phyloP scores from a whole-genome alignment of 2,113 vertebrate species.

The Xenopus laevis region DNA sequence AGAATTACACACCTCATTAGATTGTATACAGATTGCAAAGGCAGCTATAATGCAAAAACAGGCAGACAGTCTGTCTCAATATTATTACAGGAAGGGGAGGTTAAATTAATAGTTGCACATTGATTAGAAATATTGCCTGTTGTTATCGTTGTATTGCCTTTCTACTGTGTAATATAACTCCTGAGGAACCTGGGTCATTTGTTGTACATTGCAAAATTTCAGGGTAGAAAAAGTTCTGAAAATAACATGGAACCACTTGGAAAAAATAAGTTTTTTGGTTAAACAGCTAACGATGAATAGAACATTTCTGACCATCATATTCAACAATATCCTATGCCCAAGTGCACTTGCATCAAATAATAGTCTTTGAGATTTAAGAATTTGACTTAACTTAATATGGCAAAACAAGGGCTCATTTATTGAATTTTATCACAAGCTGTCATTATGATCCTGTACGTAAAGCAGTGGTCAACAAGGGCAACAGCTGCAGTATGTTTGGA shows the following conservation, averaged over 20 bases:
- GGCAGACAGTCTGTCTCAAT: slow-evolving; percentile 98
- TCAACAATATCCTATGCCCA: background rate
- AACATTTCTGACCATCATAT: too few relatives aligned
- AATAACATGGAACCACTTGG: background rate
- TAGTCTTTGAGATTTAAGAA: background rate
- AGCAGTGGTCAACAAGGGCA: slow-evolving; percentile 7
- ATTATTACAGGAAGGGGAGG: slow-evolving; percentile 99
- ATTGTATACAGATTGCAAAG: slow-evolving; percentile 83
- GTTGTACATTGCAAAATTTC: slow-evolving; percentile 54
- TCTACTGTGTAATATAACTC: slow-evolving; percentile 84
- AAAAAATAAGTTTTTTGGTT: background rate
- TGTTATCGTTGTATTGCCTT: slow-evolving; percentile 91
- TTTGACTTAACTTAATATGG: background rate
- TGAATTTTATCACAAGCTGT: slow-evolving; percentile 10
- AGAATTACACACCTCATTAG: slow-evolving; percentile 79
- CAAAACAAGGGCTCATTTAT: background rate
- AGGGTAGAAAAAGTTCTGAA: slow-evolving; percentile 49
- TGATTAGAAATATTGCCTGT: slow-evolving; percentile 88
- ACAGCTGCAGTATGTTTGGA: background rate
- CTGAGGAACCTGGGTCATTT: slow-evolving; percentile 66
- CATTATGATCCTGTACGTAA: slow-evolving; percentile 3
- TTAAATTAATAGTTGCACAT: slow-evolving; percentile 98
- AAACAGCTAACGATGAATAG: background rate
- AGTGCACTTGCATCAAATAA: background rate
- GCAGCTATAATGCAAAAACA: slow-evolving; percentile 97